Percentiles rank a stretch among this genome's conserved stretches.
Conservation (phyloP, 2,888 invertebrate genomes). For the Heliconius ethilla region DNA sequence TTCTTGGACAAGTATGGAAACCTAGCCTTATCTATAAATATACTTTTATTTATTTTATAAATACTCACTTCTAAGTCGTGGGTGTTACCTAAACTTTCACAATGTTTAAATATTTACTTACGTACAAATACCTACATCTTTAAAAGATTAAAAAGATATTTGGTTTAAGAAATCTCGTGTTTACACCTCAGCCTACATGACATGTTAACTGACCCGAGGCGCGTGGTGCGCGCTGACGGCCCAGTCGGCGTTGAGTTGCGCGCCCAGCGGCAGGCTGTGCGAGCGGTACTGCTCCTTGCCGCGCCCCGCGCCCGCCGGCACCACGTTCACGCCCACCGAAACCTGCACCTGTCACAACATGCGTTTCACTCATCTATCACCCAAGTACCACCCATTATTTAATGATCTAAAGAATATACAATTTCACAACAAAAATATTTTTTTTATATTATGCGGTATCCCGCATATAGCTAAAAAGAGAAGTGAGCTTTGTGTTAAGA, state of each 20-base stretch:
- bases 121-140: background rate
- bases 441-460: background rate
- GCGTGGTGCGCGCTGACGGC: conserved; percentile 66
- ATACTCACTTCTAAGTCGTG: background rate
- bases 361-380: background rate
- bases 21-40: no score
- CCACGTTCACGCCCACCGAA: conserved; percentile 38
- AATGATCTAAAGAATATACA: background rate
- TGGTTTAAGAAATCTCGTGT: background rate
- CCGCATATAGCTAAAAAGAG: background rate
- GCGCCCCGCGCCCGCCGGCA: conserved; percentile 40
- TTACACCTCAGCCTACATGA: background rate
- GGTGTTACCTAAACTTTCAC: background rate
- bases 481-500: background rate
- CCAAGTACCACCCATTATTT: background rate
- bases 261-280: conserved; percentile 83
- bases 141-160: background rate
- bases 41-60: background rate
- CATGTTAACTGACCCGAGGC: conserved; percentile 44
- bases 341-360: conserved; percentile 42
- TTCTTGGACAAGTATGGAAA: background rate
- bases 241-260: conserved; percentile 79
- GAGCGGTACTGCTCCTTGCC: conserved; percentile 82
- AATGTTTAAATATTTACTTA: background rate
- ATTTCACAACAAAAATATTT: background rate